Percentiles rank a stretch among this genome's conserved stretches.
These are phyloP conservation scores for Tricholaema leucomelas DNA, from an alignment of 2,113 vertebrate species.

Conservation along the genomic window DNA sequence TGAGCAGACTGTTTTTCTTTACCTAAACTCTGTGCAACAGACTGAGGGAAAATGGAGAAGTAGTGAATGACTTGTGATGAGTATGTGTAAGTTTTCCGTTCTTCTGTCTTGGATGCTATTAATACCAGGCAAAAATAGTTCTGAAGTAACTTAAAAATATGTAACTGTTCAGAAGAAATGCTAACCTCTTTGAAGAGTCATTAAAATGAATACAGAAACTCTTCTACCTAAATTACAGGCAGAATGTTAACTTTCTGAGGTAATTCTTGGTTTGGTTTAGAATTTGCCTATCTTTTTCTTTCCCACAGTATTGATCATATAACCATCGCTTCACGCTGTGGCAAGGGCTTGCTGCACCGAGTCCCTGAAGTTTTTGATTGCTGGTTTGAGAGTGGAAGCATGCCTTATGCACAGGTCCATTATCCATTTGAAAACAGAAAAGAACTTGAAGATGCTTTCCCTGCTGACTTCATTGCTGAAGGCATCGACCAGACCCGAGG, in stretches of 20 bases:
- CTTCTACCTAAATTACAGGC: rapidly evolving
- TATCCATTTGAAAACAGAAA: slow-evolving; percentile 93
- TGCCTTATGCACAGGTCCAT: slow-evolving; percentile 96
- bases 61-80: background rate
- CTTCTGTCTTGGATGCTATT: background rate
- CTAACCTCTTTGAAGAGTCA: background rate
- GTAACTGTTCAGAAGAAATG: background rate
- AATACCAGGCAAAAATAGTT: background rate
- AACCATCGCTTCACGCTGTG: slow-evolving; percentile 85
- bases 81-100: background rate
- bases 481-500: slow-evolving; percentile 98
- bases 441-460: slow-evolving; percentile 93
- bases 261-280: background rate
- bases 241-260: rapidly evolving
- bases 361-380: slow-evolving; percentile 95
- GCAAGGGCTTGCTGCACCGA: slow-evolving; percentile 84
- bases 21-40: background rate
- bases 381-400: slow-evolving; percentile 99
- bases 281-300: background rate
- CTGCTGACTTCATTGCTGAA: slow-evolving; percentile 97
- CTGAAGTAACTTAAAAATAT: background rate
- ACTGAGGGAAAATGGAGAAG: background rate
- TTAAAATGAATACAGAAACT: background rate
- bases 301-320: slow-evolving; percentile 83
- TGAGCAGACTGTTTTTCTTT: background rate